Percentiles rank a stretch among this genome's conserved stretches.
Evolutionary conservation across 2,113 vertebrate genomes (phyloP).

Genomic region (Chionomys nivalis): DNA sequence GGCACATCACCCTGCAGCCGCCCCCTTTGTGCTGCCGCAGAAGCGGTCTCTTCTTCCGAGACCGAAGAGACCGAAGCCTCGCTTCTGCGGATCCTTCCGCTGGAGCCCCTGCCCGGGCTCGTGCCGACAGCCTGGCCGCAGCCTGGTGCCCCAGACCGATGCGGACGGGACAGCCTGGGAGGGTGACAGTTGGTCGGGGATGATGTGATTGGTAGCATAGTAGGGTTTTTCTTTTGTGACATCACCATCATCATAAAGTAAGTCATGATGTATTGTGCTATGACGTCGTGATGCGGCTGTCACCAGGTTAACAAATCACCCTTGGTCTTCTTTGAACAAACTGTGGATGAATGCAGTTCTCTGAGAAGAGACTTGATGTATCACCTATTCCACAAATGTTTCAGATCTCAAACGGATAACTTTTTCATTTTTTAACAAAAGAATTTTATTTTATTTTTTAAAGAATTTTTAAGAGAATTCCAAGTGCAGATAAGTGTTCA

Average conservation of each 20-base stretch:
- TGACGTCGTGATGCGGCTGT: neutral
- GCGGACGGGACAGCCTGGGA: neutral
- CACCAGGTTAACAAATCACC: neutral
- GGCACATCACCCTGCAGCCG: neutral
- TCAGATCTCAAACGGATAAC: neutral
- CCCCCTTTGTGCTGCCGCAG: neutral
- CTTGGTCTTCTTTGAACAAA: neutral
- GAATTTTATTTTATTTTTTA: too few species aligned
- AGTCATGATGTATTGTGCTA: neutral
- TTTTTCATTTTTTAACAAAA: neutral
- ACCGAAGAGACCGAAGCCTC: neutral
- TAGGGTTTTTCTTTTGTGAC: neutral
- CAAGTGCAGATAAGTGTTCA: neutral
- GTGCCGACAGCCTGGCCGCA: neutral
- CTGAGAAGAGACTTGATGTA: neutral
- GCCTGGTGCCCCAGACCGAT: neutral
- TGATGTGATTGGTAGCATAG: neutral
- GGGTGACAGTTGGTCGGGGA: too few species aligned
- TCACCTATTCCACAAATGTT: neutral
- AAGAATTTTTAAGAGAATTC: conserved; percentile 3
- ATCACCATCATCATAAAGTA: too few species aligned
- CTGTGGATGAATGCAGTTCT: neutral
- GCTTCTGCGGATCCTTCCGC: neutral
- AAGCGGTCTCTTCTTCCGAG: neutral
- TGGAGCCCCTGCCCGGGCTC: neutral